A percentile compares a stretch with the other conserved stretches of the same genome.
Evolutionary conservation across 1,140 invertebrate species (phyloP).

Genomic region (Coelopa frigida): DNA sequence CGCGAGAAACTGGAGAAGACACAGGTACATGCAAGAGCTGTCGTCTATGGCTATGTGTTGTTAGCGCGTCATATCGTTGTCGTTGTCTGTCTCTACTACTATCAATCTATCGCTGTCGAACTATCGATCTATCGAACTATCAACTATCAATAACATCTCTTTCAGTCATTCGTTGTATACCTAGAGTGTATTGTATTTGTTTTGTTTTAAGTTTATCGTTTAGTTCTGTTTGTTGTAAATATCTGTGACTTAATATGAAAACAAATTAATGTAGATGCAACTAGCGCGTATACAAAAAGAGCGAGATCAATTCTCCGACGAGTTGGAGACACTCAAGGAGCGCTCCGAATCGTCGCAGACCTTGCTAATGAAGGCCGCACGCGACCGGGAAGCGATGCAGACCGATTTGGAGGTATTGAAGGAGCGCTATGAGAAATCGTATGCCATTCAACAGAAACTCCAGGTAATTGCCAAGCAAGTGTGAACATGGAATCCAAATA

Average conservation of each 20-base stretch:
- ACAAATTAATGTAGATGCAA: conserved; percentile 48
- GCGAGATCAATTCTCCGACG: conserved; percentile 69
- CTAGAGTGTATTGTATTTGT: not conserved
- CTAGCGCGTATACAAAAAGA: conserved; percentile 80
- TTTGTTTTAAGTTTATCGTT: not conserved
- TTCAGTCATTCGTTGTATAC: too few species aligned
- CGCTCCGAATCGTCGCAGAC: conserved; percentile 69
- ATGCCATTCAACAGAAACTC: conserved; percentile 74
- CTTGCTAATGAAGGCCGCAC: conserved; percentile 71
- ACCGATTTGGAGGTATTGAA: conserved; percentile 79
- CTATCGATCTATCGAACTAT: too few species aligned
- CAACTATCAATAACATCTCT: too few species aligned
- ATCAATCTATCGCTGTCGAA: too few species aligned
- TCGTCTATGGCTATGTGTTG: not conserved
- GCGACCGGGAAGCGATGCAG: conserved; percentile 74
- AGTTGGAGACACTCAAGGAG: conserved; percentile 74
- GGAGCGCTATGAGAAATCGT: conserved; percentile 81
- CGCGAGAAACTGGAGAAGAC: conserved; percentile 84
- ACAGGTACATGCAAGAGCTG: conserved; percentile 72
- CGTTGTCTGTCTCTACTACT: too few species aligned
- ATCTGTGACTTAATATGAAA: conserved; percentile 8
- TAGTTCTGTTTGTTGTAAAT: conserved; percentile 9
- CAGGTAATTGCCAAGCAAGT: conserved; percentile 49
- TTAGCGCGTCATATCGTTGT: not conserved
- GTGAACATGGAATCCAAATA: not conserved